Evolutionary conservation across 2,888 invertebrate species (phyloP).

Genomic region (Chalcis sispes): DNA sequence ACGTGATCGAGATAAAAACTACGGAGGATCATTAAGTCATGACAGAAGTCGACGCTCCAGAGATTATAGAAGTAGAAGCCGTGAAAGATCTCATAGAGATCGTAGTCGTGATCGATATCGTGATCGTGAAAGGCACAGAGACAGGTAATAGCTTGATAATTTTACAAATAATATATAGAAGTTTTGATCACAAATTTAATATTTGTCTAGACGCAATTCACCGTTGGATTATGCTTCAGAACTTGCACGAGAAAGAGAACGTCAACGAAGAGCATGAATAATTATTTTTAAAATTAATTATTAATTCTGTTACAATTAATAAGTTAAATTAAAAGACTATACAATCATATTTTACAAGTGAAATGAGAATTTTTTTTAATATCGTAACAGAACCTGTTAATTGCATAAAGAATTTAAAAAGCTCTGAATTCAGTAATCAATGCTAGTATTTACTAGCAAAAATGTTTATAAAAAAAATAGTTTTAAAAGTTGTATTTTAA

Average conservation of each 20-base stretch:
- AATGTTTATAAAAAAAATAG: no score
- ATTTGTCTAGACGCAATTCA: slow-evolving; percentile 67
- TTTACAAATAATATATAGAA: neutral
- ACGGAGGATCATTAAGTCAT: slow-evolving; percentile 66
- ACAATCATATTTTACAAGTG: slow-evolving; percentile 66
- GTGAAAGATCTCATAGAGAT: slow-evolving; percentile 70
- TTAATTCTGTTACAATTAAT: slow-evolving; percentile 47
- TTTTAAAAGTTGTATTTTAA: no score
- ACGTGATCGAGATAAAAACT: slow-evolving; percentile 65
- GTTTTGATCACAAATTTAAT: neutral
- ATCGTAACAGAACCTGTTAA: neutral
- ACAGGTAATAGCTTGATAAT: slow-evolving; percentile 65
- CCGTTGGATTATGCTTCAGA: slow-evolving; percentile 73
- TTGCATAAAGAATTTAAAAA: slow-evolving; percentile 8
- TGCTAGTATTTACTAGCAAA: slow-evolving; percentile 27
- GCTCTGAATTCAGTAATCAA: slow-evolving; percentile 23
- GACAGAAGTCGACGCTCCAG: slow-evolving; percentile 70
- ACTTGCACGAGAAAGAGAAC: slow-evolving; percentile 73
- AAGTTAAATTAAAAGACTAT: slow-evolving; percentile 27
- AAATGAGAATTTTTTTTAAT: slow-evolving; percentile 25
- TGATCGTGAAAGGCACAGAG: slow-evolving; percentile 71
- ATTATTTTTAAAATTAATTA: no score
- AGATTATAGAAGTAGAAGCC: slow-evolving; percentile 74
- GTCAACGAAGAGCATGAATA: slow-evolving; percentile 73
- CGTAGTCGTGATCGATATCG: slow-evolving; percentile 67